Conservation (phyloP, 2,113 vertebrate species). For the Epinephelus lanceolatus region DNA sequence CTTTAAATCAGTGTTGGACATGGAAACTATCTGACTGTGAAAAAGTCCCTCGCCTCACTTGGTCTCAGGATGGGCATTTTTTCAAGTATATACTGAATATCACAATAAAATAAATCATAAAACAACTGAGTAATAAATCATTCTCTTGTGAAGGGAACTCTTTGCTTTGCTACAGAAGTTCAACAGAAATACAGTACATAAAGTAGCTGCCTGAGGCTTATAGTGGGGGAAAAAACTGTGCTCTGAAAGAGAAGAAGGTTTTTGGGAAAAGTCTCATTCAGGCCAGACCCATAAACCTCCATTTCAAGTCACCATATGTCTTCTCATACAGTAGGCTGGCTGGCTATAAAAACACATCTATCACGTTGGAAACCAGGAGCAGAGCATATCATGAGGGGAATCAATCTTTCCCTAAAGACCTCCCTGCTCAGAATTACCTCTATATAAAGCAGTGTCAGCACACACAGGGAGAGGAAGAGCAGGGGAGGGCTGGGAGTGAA, state of each 20-base stretch:
- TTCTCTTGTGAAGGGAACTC: neutral
- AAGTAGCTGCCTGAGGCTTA: conserved; percentile 19
- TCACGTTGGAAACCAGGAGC: conserved; percentile 62
- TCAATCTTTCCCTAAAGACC: conserved; percentile 60
- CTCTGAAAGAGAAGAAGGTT: neutral
- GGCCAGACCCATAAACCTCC: conserved; percentile 33
- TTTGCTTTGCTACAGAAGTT: conserved; percentile 20
- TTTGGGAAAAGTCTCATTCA: conserved; percentile 40
- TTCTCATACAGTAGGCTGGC: conserved; percentile 33
- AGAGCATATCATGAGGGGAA: conserved; percentile 47
- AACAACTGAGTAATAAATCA: conserved; percentile 11
- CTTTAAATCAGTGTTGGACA: neutral
- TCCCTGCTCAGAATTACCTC: conserved; percentile 42
- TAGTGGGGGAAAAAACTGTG: neutral
- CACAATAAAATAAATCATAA: conserved; percentile 11
- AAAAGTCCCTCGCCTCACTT: neutral
- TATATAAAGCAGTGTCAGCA: conserved; percentile 36
- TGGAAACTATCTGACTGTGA: neutral
- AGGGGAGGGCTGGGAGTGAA: neutral
- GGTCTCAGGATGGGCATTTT: neutral
- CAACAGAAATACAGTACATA: conserved; percentile 8
- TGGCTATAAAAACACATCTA: conserved; percentile 61
- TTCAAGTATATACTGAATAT: neutral
- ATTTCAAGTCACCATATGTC: conserved; percentile 65
- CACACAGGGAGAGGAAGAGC: neutral